Evolutionary conservation across 1,140 invertebrate genomes (phyloP).

Genomic region (Nebria ingens): DNA sequence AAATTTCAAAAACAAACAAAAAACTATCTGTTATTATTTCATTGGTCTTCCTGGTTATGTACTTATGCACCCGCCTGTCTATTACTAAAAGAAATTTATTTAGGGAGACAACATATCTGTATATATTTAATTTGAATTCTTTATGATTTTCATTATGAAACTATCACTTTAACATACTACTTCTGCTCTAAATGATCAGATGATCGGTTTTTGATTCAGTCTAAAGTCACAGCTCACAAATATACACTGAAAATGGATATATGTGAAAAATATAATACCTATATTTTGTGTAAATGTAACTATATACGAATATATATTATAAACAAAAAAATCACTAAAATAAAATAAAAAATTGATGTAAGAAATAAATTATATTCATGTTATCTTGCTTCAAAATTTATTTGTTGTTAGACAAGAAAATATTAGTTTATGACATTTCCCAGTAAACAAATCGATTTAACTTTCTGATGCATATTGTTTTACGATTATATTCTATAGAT

Average conservation of each 20-base stretch:
- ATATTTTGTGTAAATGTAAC: slow-evolving; percentile 8
- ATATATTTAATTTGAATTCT: not conserved
- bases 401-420: slow-evolving; percentile 1
- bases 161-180: not conserved
- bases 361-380: slow-evolving; percentile 7
- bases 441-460: too few relatives aligned
- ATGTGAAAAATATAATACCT: slow-evolving; percentile 9
- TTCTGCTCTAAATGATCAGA: not conserved
- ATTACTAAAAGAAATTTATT: not conserved
- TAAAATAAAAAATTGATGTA: slow-evolving; percentile 6
- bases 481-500: too few relatives aligned
- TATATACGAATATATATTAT: slow-evolving; percentile 5
- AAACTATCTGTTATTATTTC: not conserved
- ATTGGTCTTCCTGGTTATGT: not conserved
- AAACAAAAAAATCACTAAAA: slow-evolving; percentile 5
- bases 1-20: not conserved
- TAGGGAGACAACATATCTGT: slow-evolving; percentile 1
- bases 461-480: too few relatives aligned
- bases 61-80: not conserved
- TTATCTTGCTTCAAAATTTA: slow-evolving; percentile 8
- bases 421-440: not conserved
- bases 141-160: not conserved
- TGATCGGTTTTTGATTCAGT: not conserved
- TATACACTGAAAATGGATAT: slow-evolving; percentile 3
- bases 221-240: not conserved